A percentile compares a stretch with the other conserved stretches of the same genome.
These are phyloP conservation scores for Peromyscus melanophrys DNA, from an alignment of 2,797 vertebrate genomes.

Conservation along the genomic window DNA sequence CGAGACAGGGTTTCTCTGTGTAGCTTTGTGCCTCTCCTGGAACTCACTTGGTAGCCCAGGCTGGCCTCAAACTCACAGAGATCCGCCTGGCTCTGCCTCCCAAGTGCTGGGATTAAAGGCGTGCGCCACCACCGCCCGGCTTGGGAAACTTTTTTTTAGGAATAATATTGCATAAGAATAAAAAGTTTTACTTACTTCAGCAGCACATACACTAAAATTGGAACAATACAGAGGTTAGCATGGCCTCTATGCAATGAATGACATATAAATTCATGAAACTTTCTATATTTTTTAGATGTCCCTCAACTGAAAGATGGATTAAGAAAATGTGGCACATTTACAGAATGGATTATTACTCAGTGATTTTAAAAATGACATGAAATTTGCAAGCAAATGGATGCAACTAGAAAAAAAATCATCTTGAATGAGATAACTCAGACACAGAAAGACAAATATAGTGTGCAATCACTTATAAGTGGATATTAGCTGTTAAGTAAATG, in stretches of 20 bases:
- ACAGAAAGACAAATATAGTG: not conserved
- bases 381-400: not conserved
- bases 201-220: not conserved
- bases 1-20: too few relatives aligned
- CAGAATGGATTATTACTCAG: not conserved
- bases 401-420: not conserved
- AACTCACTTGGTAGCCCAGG: too few relatives aligned
- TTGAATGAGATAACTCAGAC: not conserved
- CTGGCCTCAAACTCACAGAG: too few relatives aligned
- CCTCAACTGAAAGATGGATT: not conserved
- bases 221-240: not conserved
- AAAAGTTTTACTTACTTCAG: not conserved
- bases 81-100: too few relatives aligned
- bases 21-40: too few relatives aligned
- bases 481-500: not conserved
- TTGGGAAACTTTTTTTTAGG: conserved; percentile 35
- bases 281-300: not conserved
- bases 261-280: not conserved
- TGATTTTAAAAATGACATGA: not conserved
- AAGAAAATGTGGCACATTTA: not conserved
- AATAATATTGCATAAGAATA: conserved; percentile 13
- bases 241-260: not conserved
- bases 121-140: too few relatives aligned
- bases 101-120: too few relatives aligned
- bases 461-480: not conserved